Evolutionary conservation across 1,140 invertebrate genomes (phyloP).

Genomic region (Theocolax elegans): DNA sequence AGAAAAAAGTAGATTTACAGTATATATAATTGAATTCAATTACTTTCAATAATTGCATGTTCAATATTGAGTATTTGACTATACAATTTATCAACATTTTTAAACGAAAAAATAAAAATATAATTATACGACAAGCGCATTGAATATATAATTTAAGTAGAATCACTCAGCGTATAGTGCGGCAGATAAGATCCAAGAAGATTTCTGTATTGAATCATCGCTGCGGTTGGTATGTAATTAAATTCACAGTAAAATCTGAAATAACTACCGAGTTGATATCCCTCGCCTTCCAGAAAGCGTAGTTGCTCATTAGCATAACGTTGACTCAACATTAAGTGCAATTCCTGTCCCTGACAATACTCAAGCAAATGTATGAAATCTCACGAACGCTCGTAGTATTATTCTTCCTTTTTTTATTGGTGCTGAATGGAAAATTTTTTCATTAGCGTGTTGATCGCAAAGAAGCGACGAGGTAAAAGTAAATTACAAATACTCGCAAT

Average conservation of each 20-base stretch:
- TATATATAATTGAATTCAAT: too few relatives aligned
- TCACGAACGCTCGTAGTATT: neutral
- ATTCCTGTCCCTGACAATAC: constrained; percentile 2
- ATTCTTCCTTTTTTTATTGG: neutral
- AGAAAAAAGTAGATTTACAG: too few relatives aligned
- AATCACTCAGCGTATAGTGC: neutral
- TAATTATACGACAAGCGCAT: too few relatives aligned
- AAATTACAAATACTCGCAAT: too few relatives aligned
- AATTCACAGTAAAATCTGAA: neutral
- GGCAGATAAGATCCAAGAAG: too few relatives aligned
- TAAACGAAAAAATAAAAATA: too few relatives aligned
- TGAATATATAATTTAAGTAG: too few relatives aligned
- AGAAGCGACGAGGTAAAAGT: too few relatives aligned
- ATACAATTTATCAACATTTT: too few relatives aligned
- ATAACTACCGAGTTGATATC: neutral
- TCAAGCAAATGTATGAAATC: constrained; percentile 9
- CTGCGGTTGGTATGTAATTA: neutral
- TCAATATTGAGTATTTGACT: too few relatives aligned
- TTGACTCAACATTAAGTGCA: neutral
- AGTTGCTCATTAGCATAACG: neutral
- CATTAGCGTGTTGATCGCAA: too few relatives aligned
- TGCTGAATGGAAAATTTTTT: neutral
- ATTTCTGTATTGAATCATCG: neutral
- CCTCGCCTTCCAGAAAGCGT: neutral
- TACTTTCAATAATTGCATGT: too few relatives aligned